Evolutionary conservation across 2,113 vertebrate species (phyloP).

Genomic region (Myotis brandtii): DNA sequence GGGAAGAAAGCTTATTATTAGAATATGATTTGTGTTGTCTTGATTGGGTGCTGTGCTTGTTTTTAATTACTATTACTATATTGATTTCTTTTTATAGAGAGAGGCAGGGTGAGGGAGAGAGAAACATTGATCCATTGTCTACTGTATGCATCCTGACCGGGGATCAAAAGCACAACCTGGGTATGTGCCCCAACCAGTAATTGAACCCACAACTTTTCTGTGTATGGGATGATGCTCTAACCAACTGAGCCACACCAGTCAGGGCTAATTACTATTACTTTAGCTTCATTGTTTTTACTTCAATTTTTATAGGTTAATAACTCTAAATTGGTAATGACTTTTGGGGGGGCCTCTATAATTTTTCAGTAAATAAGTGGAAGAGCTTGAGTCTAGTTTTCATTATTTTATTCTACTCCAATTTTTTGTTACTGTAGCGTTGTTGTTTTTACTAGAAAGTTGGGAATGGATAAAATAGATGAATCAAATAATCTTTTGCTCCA

Average conservation of each 20-base stretch:
- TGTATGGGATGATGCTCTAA: not conserved
- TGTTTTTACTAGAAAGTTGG: not conserved
- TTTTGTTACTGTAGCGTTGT: not conserved
- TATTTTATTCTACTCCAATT: not conserved
- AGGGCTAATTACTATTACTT: not conserved
- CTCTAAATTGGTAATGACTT: not conserved
- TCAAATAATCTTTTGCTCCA: not conserved
- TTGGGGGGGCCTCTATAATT: not conserved
- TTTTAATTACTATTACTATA: not conserved
- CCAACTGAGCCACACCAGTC: not conserved
- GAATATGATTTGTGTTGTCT: not conserved
- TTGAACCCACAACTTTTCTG: not conserved
- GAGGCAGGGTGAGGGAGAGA: not conserved
- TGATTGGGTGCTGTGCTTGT: not conserved
- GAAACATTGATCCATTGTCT: not conserved
- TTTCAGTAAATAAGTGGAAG: conserved; percentile 12
- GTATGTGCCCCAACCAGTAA: not conserved
- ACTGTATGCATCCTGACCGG: not conserved
- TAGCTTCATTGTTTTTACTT: conserved; percentile 5
- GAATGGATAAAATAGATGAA: not conserved
- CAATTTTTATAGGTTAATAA: conserved; percentile 19
- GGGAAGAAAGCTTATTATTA: not conserved
- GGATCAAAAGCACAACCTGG: not conserved
- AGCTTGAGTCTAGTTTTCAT: not conserved
- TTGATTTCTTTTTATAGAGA: not conserved